These are phyloP conservation scores for Chrysopa pallens DNA, from an alignment of 1,140 invertebrate species.

Conservation along the genomic window DNA sequence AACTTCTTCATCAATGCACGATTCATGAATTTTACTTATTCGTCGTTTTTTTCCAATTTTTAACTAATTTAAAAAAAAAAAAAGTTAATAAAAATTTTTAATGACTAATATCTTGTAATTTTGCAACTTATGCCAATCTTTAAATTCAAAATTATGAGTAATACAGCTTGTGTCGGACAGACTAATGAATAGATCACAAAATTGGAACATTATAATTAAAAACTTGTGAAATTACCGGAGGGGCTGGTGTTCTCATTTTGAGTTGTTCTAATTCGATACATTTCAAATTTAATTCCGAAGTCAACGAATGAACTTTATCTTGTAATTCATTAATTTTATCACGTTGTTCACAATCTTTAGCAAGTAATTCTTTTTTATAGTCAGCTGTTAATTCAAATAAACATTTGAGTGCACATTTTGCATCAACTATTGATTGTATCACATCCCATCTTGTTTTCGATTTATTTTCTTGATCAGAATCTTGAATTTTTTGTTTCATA, in stretches of 20 bases:
- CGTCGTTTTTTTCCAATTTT: too few species aligned
- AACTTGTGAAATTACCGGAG: not conserved
- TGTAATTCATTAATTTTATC: too few species aligned
- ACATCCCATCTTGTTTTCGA: slow-evolving; percentile 37
- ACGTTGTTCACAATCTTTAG: slow-evolving; percentile 20
- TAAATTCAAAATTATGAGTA: too few species aligned
- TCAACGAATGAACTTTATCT: slow-evolving; percentile 22
- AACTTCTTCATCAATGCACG: too few species aligned
- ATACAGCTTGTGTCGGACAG: too few species aligned
- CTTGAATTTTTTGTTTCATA: slow-evolving; percentile 63
- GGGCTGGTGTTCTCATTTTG: not conserved
- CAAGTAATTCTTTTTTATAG: slow-evolving; percentile 17
- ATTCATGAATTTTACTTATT: too few species aligned
- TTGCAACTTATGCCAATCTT: too few species aligned
- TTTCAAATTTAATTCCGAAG: not conserved
- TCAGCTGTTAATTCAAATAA: slow-evolving; percentile 35
- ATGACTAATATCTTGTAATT: too few species aligned
- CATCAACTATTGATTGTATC: slow-evolving; percentile 44
- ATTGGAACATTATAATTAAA: too few species aligned
- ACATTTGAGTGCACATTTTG: slow-evolving; percentile 37
- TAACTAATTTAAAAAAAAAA: too few species aligned
- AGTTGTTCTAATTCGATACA: not conserved
- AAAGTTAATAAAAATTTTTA: too few species aligned
- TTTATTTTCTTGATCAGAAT: slow-evolving; percentile 50
- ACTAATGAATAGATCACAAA: too few species aligned